phyloP scores from a whole-genome alignment of 2,797 vertebrate species.

The Danio kyathit region DNA sequence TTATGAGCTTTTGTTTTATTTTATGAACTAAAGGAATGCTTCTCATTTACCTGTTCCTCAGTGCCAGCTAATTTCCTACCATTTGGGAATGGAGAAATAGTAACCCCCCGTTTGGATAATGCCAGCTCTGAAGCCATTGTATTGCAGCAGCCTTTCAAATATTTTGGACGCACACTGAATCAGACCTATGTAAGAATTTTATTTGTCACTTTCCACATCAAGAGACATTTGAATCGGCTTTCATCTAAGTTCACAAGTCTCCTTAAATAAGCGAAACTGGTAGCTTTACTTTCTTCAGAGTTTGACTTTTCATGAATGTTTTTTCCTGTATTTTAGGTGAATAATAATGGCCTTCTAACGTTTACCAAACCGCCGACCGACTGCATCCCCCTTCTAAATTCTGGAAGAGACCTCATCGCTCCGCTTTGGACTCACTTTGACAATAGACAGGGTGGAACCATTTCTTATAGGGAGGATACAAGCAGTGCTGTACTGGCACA shows the following conservation, averaged over 20 bases:
- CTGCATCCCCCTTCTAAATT: background rate
- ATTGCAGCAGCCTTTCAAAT: background rate
- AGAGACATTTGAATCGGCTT: no score
- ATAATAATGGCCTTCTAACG: no score
- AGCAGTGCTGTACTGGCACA: background rate
- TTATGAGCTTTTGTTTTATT: background rate
- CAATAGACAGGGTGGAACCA: background rate
- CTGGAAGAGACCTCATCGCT: background rate
- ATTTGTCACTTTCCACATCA: no score
- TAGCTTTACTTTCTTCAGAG: no score
- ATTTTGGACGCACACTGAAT: no score
- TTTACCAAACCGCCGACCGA: no score
- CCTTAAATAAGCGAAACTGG: no score
- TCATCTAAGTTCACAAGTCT: background rate
- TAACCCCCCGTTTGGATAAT: no score
- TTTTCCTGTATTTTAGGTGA: background rate
- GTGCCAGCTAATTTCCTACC: background rate
- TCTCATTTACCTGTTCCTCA: background rate
- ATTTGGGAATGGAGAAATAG: background rate
- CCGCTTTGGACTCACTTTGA: conserved; percentile 9
- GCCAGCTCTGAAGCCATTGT: no score
- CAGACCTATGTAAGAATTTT: no score
- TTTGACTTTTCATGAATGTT: no score
- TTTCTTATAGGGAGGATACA: conserved; percentile 37
- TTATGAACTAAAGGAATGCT: background rate